phyloP scores from a whole-genome alignment of 2,888 invertebrate genomes.

The Drosophila quinaria region DNA sequence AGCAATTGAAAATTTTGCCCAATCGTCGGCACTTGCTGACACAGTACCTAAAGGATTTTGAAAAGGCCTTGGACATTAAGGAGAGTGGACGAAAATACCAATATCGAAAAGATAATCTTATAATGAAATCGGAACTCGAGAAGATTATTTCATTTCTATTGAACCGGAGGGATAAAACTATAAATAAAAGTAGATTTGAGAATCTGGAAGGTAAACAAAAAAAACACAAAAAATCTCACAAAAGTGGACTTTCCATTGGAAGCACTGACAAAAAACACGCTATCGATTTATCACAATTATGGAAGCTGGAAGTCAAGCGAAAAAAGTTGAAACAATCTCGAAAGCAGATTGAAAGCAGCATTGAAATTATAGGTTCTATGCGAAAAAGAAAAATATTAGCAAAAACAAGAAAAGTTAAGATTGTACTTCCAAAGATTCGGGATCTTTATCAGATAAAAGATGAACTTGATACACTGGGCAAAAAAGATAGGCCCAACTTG shows the following conservation, averaged over 20 bases:
- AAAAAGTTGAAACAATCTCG: background rate
- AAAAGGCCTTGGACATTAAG: background rate
- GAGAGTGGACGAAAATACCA: background rate
- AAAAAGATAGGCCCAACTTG: background rate
- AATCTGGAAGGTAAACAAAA: background rate
- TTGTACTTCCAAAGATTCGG: background rate
- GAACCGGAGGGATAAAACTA: background rate
- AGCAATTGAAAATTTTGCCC: constrained; percentile 19
- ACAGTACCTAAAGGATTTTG: constrained; percentile 6
- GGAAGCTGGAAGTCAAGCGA: background rate
- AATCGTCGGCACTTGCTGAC: constrained; percentile 10
- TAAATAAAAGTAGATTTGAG: too few species aligned
- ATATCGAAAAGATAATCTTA: background rate
- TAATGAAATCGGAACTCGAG: constrained; percentile 1
- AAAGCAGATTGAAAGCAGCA: background rate
- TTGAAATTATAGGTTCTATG: background rate
- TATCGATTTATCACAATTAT: too few species aligned
- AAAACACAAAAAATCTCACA: background rate
- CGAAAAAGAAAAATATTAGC: background rate
- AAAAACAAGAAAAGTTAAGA: too few species aligned
- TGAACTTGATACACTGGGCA: background rate
- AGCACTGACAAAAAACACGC: background rate
- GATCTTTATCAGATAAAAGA: background rate
- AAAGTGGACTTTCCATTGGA: background rate
- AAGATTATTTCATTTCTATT: background rate